phyloP scores from a whole-genome alignment of 2,113 vertebrate genomes.

The Perca schrenkii region DNA sequence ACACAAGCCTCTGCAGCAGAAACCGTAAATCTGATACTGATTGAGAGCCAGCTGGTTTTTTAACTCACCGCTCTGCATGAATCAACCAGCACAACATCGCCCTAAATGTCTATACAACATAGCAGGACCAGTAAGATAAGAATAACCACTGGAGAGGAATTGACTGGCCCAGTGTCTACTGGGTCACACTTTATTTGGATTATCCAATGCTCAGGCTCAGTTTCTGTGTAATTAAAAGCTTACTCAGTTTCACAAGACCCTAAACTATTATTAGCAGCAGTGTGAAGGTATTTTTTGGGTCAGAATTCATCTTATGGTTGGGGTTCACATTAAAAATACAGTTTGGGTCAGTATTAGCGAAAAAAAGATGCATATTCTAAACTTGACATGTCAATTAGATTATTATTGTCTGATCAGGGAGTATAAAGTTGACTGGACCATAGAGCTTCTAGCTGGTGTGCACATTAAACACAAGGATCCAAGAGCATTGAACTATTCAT shows the following conservation, averaged over 20 bases:
- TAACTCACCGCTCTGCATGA: not conserved
- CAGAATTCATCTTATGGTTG: not conserved
- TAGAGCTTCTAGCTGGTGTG: not conserved
- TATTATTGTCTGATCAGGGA: not conserved
- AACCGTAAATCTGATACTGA: not conserved
- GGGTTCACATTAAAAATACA: not conserved
- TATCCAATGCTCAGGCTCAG: not conserved
- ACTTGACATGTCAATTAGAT: not conserved
- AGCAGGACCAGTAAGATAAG: constrained; percentile 11
- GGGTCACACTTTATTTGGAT: constrained; percentile 39
- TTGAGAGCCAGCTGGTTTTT: not conserved
- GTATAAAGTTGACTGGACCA: not conserved
- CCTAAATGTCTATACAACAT: constrained; percentile 28
- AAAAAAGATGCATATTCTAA: too few relatives aligned
- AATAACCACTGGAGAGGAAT: constrained; percentile 32
- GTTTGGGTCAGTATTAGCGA: not conserved
- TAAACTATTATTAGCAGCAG: not conserved
- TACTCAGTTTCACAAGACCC: not conserved
- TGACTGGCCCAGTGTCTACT: constrained; percentile 17
- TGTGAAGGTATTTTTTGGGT: not conserved
- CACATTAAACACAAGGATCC: not conserved
- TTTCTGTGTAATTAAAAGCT: constrained; percentile 15
- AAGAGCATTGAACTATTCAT: not conserved
- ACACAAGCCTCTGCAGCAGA: not conserved
- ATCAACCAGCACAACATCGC: constrained; percentile 11